Base-by-base conservation (phyloP, 2,888 invertebrate genomes). In the Dinocampus coccinellae region DNA sequence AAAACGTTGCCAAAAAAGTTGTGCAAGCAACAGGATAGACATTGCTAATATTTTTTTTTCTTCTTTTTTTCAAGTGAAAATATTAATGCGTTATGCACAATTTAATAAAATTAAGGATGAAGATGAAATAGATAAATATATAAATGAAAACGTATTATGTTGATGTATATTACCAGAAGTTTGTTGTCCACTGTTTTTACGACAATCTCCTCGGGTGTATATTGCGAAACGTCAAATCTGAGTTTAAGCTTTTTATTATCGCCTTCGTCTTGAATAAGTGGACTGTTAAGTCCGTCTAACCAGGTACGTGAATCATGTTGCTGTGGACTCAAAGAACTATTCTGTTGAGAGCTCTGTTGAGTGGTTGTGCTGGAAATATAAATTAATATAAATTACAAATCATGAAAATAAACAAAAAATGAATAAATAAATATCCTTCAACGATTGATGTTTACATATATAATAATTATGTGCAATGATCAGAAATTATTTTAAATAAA, bases 151-250 rank as follows among this genome's bases (percentile, higher is more conserved):
- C 9, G 20, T 16, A n/a, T n/a, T n/a, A n/a, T n/a, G n/a, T n/a
- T n/a, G n/a, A 4, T 3, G 16, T 47, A 9, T 36, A 34, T 92
- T 88, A 96, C 96, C 92, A 97, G 90, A 86, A 99, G 91, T 91
- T 97, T 96, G 90, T 98, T 98, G 90, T 98, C 98, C 80, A 98
- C 96, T 77, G 98, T 99, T 90, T 98, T 98, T 78, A 99, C 98
- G 85, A 97, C 96, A 87, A 98, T 97, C 91, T 99, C 98, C 89
- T 99, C 99, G 63, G 95, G 95, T 70, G 95, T 94, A 90, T 98
- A 99, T 89, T 98, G 97, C 85, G 97, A 96, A 81, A 99, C 97
- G 88, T 99, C 98, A 89, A 99, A 99, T 85, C 98, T 92, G 77
- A 99, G 92, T 87, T 98, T 97, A 80, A 99, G 91, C 86, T 95